Evolutionary conservation across 2,888 invertebrate species (phyloP).

Genomic region (Caenorhabditis uteleia): DNA sequence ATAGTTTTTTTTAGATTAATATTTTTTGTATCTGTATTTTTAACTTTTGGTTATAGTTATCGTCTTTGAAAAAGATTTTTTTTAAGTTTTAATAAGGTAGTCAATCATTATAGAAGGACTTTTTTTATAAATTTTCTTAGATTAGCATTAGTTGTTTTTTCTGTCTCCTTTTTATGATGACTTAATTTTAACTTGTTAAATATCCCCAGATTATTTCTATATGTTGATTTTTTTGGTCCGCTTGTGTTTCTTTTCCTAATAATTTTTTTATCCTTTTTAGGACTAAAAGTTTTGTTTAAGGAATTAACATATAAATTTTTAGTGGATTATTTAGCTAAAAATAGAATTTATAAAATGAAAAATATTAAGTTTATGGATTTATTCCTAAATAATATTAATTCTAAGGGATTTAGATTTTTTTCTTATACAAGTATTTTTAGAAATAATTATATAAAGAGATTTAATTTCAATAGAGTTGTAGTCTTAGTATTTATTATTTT

Average conservation of each 20-base stretch:
- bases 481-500: slow-evolving; percentile 42
- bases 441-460: slow-evolving; percentile 38
- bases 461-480: slow-evolving; percentile 43
- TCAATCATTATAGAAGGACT: slow-evolving; percentile 46
- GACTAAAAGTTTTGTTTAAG: slow-evolving; percentile 43
- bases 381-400: slow-evolving; percentile 46
- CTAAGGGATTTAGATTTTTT: slow-evolving; percentile 33
- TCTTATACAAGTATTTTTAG: slow-evolving; percentile 18
- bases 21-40: slow-evolving; percentile 55
- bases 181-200: slow-evolving; percentile 53
- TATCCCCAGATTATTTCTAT: slow-evolving; percentile 49
- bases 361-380: slow-evolving; percentile 53
- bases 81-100: slow-evolving; percentile 48
- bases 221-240: slow-evolving; percentile 52
- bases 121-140: slow-evolving; percentile 56
- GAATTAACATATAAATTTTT: slow-evolving; percentile 53
- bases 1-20: slow-evolving; percentile 47
- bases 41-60: slow-evolving; percentile 58
- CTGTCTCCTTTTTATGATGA: slow-evolving; percentile 50
- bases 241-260: slow-evolving; percentile 70
- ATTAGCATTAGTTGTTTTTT: slow-evolving; percentile 45
- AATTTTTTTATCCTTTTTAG: slow-evolving; percentile 46
- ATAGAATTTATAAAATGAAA: slow-evolving; percentile 45
- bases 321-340: slow-evolving; percentile 53
- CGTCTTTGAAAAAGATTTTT: slow-evolving; percentile 57